These are phyloP conservation scores for Perca fluviatilis DNA, from an alignment of 2,113 vertebrate species.

Conservation along the genomic window DNA sequence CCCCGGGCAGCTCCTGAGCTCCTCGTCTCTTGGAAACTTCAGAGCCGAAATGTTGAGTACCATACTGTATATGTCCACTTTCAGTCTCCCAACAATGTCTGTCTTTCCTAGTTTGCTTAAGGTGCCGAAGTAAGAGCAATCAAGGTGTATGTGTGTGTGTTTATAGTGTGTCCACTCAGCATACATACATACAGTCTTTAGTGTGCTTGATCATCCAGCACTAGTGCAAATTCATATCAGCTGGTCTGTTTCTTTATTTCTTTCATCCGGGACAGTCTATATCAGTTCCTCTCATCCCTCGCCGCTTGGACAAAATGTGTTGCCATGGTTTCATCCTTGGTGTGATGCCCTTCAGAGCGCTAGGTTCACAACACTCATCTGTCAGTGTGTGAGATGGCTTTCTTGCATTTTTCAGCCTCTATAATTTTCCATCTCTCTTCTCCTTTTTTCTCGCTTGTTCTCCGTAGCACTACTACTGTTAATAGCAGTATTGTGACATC, in stretches of 20 bases:
- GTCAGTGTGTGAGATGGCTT: constrained; percentile 64
- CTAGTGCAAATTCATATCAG: constrained; percentile 84
- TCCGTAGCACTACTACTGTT: constrained; percentile 36
- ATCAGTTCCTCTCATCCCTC: constrained; percentile 61
- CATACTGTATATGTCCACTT: constrained; percentile 49
- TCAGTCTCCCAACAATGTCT: constrained; percentile 45
- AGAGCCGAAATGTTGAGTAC: constrained; percentile 62
- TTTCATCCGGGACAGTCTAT: constrained; percentile 55
- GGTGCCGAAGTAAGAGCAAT: constrained; percentile 78
- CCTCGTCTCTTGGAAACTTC: constrained; percentile 63
- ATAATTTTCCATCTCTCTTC: constrained; percentile 38
- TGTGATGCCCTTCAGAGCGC: constrained; percentile 74
- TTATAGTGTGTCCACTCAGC: constrained; percentile 77
- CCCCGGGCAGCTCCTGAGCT: constrained; percentile 48
- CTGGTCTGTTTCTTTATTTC: constrained; percentile 76
- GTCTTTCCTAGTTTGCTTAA: constrained; percentile 74
- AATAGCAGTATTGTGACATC: constrained; percentile 60
- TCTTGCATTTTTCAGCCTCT: constrained; percentile 50
- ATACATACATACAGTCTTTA: constrained; percentile 76
- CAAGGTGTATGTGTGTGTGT: constrained; percentile 63
- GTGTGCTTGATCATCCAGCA: constrained; percentile 81
- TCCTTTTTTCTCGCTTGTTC: constrained; percentile 23
- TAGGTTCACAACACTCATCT: constrained; percentile 66
- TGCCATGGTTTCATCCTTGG: constrained; percentile 81
- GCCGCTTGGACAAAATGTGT: constrained; percentile 70